Evolutionary conservation across 53 echinoderm and acorn worm genomes (phyloP), one percentile per base, ranked within the genome.

Genomic region (Zoroaster sp.): DNA sequence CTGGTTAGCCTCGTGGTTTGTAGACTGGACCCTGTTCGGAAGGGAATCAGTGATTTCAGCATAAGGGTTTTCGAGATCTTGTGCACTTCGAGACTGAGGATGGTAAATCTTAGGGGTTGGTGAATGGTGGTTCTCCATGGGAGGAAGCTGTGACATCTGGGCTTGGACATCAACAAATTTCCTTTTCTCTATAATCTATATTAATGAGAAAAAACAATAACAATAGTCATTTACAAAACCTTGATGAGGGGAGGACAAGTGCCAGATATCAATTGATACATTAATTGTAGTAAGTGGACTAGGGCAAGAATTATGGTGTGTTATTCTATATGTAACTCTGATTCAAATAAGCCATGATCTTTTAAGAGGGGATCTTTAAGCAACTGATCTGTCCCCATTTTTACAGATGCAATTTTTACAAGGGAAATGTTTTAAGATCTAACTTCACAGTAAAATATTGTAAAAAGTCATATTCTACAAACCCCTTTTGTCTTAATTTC

Each of bases 31-130:
- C 72, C 54, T 66, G 52, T 87, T 88, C 36, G 87, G 82, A 63
- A 87, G 71, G 7, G 87, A 71, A 63, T 94, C 92, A n/a, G 77
- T 83, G 46, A 95, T 95, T 85, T 95, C 95, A 31, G 95, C 93
- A 23, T 95, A 95, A 13, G 95, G 95, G 46, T 95, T 95, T 71
- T 95, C 95, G 23, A 74, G 70, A 66, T 69, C 89, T 72, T 37
- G 72, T 15, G 20, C 32, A 55, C 44, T 80, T 4, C 12, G 89
- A 72, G 5, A 39, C 45, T 59, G 73, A 59, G 73, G 79, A 63
- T 15, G 65, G 63, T 59, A 49, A 21, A 47, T 44, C 51, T 35
- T 85, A 6, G 69, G 70, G 38, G 71, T 35, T 13, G 52, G 32
- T 35, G 85, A 35, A 12, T 35, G 71, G 15, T 70, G 34, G 25